A percentile compares a stretch with the other conserved stretches of the same genome.
Conservation (phyloP, 2,797 vertebrate species). For the Alcedo atthis region DNA sequence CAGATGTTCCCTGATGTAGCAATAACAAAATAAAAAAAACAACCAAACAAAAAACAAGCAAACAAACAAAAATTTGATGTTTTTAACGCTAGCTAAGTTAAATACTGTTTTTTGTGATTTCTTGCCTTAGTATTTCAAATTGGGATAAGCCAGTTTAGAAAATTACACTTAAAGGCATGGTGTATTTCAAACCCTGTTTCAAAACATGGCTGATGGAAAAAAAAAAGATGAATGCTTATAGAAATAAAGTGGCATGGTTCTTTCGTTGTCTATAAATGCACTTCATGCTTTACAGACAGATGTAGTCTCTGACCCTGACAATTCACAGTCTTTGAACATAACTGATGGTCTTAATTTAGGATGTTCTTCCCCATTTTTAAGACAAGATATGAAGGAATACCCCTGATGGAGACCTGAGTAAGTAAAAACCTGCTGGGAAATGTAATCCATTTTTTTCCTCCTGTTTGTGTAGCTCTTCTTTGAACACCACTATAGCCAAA, state of each 20-base stretch:
- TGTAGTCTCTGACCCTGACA: not conserved
- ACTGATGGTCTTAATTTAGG: not conserved
- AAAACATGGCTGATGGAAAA: not conserved
- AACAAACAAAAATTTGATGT: not conserved
- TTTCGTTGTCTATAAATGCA: not conserved
- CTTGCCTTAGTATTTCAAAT: not conserved
- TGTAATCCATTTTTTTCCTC: not conserved
- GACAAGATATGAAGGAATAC: not conserved
- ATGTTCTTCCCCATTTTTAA: not conserved
- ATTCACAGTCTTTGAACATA: not conserved
- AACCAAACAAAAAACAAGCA: too few species aligned
- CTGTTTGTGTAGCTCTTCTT: not conserved
- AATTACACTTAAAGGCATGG: not conserved
- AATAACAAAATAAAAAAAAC: not conserved
- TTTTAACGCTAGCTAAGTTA: not conserved
- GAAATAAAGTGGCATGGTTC: not conserved
- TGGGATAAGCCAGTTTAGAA: not conserved
- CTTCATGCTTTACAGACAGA: not conserved
- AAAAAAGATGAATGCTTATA: not conserved
- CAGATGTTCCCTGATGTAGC: not conserved
- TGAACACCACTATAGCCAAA: not conserved
- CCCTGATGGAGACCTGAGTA: not conserved
- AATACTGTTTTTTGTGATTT: not conserved
- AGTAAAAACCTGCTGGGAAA: not conserved
- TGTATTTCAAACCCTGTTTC: not conserved